Conservation (phyloP, 1,140 invertebrate species). For the Diachasma alloeum region DNA sequence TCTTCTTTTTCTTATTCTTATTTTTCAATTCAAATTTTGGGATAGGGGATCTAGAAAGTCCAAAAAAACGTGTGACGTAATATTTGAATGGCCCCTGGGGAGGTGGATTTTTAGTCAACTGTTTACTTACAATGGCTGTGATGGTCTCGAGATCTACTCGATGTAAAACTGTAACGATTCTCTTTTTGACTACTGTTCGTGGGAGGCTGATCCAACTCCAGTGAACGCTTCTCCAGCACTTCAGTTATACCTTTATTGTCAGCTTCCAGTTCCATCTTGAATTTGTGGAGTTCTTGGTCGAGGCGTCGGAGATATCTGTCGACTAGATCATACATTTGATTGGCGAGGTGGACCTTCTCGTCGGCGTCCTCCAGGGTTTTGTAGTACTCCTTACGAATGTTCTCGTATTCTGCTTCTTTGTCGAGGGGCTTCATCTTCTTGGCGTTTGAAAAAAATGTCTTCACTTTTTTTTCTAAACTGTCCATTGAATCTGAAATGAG, state of each 20-base stretch:
- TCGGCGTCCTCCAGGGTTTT: slow-evolving; percentile 93
- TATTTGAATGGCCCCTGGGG: no score
- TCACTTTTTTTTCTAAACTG: slow-evolving; percentile 89
- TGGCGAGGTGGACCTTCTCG: slow-evolving; percentile 88
- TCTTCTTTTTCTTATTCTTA: no score
- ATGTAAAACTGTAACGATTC: slow-evolving; percentile 67
- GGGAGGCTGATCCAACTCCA: slow-evolving; percentile 77
- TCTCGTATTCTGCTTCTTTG: slow-evolving; percentile 84
- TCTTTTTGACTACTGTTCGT: slow-evolving; percentile 70
- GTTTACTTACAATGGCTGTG: slow-evolving; percentile 59
- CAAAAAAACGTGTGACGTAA: no score
- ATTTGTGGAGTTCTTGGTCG: slow-evolving; percentile 95
- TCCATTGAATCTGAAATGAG: slow-evolving; percentile 84
- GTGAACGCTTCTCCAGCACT: slow-evolving; percentile 89
- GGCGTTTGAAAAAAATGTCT: slow-evolving; percentile 86
- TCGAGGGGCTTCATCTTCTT: slow-evolving; percentile 82
- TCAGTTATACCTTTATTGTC: slow-evolving; percentile 98
- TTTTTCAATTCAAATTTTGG: background rate
- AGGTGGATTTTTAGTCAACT: no score
- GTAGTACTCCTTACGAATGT: slow-evolving; percentile 88
- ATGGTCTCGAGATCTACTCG: slow-evolving; percentile 61
- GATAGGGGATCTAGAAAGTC: no score
- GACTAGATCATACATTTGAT: slow-evolving; percentile 93
- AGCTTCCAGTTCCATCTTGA: slow-evolving; percentile 98
- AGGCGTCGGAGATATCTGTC: slow-evolving; percentile 91